Evolutionary conservation across 1,140 invertebrate genomes (phyloP), one percentile per base, ranked within the genome.

Genomic region (Cydia fagiglandana): DNA sequence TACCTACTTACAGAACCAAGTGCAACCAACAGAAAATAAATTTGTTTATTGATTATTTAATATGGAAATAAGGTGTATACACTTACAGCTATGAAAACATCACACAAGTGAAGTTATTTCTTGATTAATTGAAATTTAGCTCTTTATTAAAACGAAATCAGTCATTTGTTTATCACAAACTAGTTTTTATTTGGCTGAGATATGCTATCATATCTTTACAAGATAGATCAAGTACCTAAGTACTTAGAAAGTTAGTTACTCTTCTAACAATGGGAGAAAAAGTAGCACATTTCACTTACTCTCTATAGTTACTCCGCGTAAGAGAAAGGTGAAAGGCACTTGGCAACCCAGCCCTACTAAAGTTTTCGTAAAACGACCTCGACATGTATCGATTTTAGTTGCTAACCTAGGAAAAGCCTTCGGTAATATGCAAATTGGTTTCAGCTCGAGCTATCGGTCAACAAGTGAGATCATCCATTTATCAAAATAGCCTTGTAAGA

Each of bases 401-500:
- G n/a, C n/a, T 12, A 70, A 45, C 38, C 30, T 10, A 34, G 45
- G 30, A 61, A 61, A 61, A 38, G n/a, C 66, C 34, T 38, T 70
- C 13, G 6, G 30, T 5, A 41, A 70, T 38, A 70, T 70, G 68
- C 70, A 76, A 75, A 79, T 77, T 74, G 7, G 20, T 73, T 66
- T 68, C 6, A 50, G 38, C 13, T 47, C 64, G 15, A 66, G 34
- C 53, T 64, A 34, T 73, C n/a, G 20, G 64, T 70, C 30, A 79
- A 76, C 50, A 73, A 64, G 47, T 81, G 80, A 81, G 70, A 78
- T 80, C 80, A 82, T 70, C 66, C 66, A 70, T 76, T 28, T 64
- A 79, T 68, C 74, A 38, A 30, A 12, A n/a, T 47, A 73, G 75
- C 82, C 82, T 85, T 76, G 74, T 76, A 76, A 28, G 70, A 76